These are phyloP conservation scores for Dissostichus mawsoni DNA, from an alignment of 2,113 vertebrate genomes.

Conservation along the genomic window DNA sequence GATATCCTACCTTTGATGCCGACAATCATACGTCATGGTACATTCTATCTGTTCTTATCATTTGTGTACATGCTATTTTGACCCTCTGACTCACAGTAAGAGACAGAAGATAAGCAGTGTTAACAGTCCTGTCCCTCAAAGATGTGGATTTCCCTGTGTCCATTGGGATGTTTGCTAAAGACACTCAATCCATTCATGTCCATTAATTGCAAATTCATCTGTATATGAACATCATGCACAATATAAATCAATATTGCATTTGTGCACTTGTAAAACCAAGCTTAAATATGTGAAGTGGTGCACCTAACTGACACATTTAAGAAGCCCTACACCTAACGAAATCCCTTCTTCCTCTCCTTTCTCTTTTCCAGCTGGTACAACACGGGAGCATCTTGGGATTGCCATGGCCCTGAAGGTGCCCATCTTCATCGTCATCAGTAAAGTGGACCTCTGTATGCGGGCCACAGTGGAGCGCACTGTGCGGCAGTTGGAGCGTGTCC, in stretches of 20 bases:
- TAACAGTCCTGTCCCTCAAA: neutral
- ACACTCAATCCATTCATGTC: neutral
- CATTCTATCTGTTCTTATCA: constrained; percentile 27
- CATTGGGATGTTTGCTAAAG: neutral
- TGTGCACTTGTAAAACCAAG: neutral
- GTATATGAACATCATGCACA: neutral
- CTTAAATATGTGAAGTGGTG: neutral
- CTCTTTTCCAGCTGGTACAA: constrained; percentile 90
- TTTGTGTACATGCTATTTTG: constrained; percentile 1
- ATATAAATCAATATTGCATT: constrained; percentile 10
- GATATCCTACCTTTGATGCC: neutral
- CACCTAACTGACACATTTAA: neutral
- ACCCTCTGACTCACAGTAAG: neutral
- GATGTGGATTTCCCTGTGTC: neutral
- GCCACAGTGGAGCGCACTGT: constrained; percentile 95
- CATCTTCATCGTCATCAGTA: constrained; percentile 98
- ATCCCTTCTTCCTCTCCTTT: neutral
- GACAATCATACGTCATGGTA: constrained; percentile 8
- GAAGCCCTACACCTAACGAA: neutral
- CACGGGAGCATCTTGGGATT: constrained; percentile 94
- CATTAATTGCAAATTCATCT: neutral
- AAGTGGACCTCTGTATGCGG: constrained; percentile 94
- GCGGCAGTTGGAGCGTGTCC: constrained; percentile 93
- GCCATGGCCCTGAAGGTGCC: constrained; percentile 98
- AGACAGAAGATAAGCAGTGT: constrained; percentile 12